Evolutionary conservation across 2,797 vertebrate genomes (phyloP).

Genomic region (Chromis chromis): DNA sequence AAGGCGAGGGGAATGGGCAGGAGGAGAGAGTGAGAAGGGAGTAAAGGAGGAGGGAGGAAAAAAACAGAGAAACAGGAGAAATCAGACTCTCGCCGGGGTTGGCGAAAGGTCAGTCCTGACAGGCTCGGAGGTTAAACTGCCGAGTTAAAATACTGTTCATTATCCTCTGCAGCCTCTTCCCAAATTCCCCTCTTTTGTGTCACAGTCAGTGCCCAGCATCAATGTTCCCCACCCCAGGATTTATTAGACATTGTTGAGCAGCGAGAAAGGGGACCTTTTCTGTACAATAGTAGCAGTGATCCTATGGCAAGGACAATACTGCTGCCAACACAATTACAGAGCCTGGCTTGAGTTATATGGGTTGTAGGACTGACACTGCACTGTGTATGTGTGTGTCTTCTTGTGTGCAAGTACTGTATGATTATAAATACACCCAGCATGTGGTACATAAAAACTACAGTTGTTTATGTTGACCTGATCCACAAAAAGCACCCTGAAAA

Average conservation of each 20-base stretch:
- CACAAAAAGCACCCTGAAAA: slow-evolving; percentile 50
- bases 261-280: slow-evolving; percentile 85
- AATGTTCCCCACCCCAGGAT: slow-evolving; percentile 93
- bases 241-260: slow-evolving; percentile 95
- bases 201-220: slow-evolving; percentile 93
- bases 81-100: slow-evolving; percentile 98
- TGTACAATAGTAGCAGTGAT: slow-evolving; percentile 86
- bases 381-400: slow-evolving; percentile 46
- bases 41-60: slow-evolving; percentile 53
- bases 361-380: slow-evolving; percentile 66
- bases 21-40: slow-evolving; percentile 62
- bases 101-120: slow-evolving; percentile 99
- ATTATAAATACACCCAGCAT: slow-evolving; percentile 62
- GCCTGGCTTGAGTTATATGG: slow-evolving; percentile 77
- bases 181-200: slow-evolving; percentile 98
- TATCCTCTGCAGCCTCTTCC: slow-evolving; percentile 94
- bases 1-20: slow-evolving; percentile 50
- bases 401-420: slow-evolving; percentile 50
- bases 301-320: slow-evolving; percentile 83
- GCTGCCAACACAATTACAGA: slow-evolving; percentile 82
- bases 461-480: slow-evolving; percentile 60
- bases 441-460: slow-evolving; percentile 57
- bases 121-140: slow-evolving; percentile 99
- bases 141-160: slow-evolving; percentile 99
- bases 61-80: slow-evolving; percentile 86